Conservation (phyloP, 2,888 invertebrate species). For the Shargacucullia verbasci region DNA sequence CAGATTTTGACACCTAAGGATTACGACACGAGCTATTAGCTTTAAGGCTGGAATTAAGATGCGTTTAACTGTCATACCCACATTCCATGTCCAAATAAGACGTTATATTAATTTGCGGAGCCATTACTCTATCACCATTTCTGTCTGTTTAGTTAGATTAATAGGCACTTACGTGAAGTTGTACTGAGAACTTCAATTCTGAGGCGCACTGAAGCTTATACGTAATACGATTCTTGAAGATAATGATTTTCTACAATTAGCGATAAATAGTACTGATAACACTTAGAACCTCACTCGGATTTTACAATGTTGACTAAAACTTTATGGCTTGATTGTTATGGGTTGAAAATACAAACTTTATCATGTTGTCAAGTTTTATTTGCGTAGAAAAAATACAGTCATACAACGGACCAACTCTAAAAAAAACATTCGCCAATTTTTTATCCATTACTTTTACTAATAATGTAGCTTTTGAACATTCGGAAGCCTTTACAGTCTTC, state of each 20-base stretch:
- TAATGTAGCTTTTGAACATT: slow-evolving; percentile 44
- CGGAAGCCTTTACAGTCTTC: slow-evolving; percentile 63
- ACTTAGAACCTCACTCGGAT: too few relatives aligned
- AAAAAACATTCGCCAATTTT: too few relatives aligned
- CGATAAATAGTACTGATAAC: too few relatives aligned
- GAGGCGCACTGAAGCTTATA: not conserved
- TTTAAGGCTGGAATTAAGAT: slow-evolving; percentile 25
- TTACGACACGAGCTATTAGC: slow-evolving; percentile 38
- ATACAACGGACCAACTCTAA: too few relatives aligned
- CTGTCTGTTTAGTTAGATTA: slow-evolving; percentile 36
- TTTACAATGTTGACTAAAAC: too few relatives aligned
- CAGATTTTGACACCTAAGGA: slow-evolving; percentile 20
- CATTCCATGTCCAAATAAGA: slow-evolving; percentile 53
- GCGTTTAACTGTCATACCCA: slow-evolving; percentile 48
- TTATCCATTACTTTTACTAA: slow-evolving; percentile 23
- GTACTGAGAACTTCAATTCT: not conserved
- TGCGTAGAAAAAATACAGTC: too few relatives aligned
- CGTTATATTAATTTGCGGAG: slow-evolving; percentile 42
- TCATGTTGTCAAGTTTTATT: too few relatives aligned
- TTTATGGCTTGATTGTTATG: too few relatives aligned
- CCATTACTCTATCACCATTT: slow-evolving; percentile 38
- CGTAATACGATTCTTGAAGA: not conserved
- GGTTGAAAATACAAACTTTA: too few relatives aligned
- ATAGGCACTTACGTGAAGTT: slow-evolving; percentile 21
- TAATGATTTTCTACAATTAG: not conserved